Evolutionary conservation across 2,888 invertebrate species (phyloP), one percentile per base, ranked within the genome.

Genomic region (Synanthedon vespiformis): DNA sequence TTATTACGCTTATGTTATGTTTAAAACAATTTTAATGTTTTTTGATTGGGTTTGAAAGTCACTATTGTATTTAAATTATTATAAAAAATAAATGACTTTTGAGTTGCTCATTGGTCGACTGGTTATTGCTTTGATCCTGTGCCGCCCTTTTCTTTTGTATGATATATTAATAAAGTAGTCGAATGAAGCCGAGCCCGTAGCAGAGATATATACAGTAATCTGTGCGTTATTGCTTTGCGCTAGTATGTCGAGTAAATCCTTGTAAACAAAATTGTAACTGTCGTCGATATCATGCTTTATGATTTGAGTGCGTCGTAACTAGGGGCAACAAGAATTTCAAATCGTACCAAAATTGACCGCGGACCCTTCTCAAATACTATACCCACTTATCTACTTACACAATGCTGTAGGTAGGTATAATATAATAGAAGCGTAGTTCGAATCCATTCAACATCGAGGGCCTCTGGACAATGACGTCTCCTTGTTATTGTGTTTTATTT

Each of bases 401-500:
- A 34, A 34, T 34, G 34, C 34, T 34, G 14, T 44, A 44, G 44
- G 5, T 48, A 48, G 13, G 13, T 48, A 48, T 48, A 48, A 48
- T 48, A 16, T 48, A 16, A 48, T 14, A 10, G 44, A 55, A 55
- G 56, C 55, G 56, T 54, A 59, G 62, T 65, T 70, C 66, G 70
- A 77, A 76, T 67, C 72, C 72, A 70, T 73, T 73, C 70, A 68
- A 77, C 61, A 58, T 57, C 56, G 54, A 55, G 53, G 48, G 64
- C 66, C 67, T 61, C 66, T 68, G 72, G 74, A 73, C 74, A 74
- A 77, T 72, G 74, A 72, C 67, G 67, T 61, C 56, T 61, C 58
- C 63, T 70, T 72, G 74, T 81, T 78, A 79, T 80, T 82, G 79
- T 79, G 77, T 81, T 80, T 82, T 82, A 82, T 83, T 80, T 72